Evolutionary conservation across 2,797 vertebrate species (phyloP).

Genomic region (Vultur gryphus): DNA sequence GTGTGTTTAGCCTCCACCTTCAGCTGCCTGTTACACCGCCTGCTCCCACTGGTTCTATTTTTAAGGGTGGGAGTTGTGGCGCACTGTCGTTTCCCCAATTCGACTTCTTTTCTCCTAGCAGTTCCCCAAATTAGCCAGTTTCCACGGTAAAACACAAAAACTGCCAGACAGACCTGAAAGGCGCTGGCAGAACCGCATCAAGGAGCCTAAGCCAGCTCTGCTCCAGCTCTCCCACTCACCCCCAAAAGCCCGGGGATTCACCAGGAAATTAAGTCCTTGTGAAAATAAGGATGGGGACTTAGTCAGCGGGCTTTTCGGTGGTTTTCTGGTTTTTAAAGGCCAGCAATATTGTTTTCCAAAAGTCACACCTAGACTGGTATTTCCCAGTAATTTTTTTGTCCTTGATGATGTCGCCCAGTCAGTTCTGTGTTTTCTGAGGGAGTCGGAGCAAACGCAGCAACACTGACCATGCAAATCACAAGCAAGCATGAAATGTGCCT

Average conservation of each 20-base stretch:
- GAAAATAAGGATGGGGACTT: not conserved
- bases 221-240: not conserved
- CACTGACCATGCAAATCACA: not conserved
- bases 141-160: not conserved
- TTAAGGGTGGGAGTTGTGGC: slow-evolving; percentile 38
- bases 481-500: not conserved
- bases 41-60: slow-evolving; percentile 54
- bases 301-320: rapidly evolving
- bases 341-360: not conserved
- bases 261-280: not conserved
- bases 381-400: not conserved
- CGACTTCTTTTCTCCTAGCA: not conserved
- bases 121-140: slow-evolving; percentile 48
- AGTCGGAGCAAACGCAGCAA: not conserved
- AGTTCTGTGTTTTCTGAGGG: not conserved
- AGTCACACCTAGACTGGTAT: not conserved
- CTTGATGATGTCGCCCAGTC: not conserved
- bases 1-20: not conserved
- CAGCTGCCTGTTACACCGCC: not conserved
- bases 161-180: slow-evolving; percentile 13
- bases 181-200: not conserved
- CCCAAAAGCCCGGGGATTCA: not conserved
- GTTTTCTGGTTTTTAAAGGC: not conserved
- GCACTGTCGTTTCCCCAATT: slow-evolving; percentile 31
- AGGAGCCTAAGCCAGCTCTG: not conserved